A percentile compares a stretch with the other conserved stretches of the same genome.
These are phyloP conservation scores for Electrona antarctica DNA, from an alignment of 2,113 vertebrate species.

Conservation along the genomic window DNA sequence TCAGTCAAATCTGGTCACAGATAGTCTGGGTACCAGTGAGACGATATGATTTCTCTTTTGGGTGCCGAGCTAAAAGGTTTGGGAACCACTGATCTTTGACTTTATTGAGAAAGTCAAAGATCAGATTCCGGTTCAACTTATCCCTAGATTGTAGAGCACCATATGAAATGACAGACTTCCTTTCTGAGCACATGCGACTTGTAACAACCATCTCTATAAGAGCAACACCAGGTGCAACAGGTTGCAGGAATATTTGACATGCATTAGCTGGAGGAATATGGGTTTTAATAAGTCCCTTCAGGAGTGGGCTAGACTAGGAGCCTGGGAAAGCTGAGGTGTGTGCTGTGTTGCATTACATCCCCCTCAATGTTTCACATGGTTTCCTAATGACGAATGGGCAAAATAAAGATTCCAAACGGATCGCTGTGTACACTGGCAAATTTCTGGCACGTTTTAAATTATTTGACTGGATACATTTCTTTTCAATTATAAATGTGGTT, in stretches of 20 bases:
- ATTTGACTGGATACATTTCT: no score
- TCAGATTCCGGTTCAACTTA: background rate
- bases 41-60: no score
- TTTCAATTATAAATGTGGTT: no score
- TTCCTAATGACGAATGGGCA: conserved; percentile 41
- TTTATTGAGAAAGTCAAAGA: background rate
- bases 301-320: conserved; percentile 63
- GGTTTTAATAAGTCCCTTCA: conserved; percentile 80
- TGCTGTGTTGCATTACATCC: conserved; percentile 56
- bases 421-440: background rate
- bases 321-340: conserved; percentile 61
- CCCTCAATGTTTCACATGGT: conserved; percentile 47
- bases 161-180: background rate
- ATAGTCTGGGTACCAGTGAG: no score
- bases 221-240: conserved; percentile 71
- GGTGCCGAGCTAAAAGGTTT: no score
- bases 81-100: no score
- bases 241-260: conserved; percentile 68
- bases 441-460: background rate
- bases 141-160: background rate
- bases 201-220: conserved; percentile 44
- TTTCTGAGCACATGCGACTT: conserved; percentile 36
- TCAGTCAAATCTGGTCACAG: no score
- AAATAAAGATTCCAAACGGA: conserved; percentile 1
- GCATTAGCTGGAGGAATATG: conserved; percentile 71